Percentiles rank a stretch among this genome's conserved stretches.
Conservation (phyloP, 2,113 vertebrate species). For the Gorsachius goisagi region DNA sequence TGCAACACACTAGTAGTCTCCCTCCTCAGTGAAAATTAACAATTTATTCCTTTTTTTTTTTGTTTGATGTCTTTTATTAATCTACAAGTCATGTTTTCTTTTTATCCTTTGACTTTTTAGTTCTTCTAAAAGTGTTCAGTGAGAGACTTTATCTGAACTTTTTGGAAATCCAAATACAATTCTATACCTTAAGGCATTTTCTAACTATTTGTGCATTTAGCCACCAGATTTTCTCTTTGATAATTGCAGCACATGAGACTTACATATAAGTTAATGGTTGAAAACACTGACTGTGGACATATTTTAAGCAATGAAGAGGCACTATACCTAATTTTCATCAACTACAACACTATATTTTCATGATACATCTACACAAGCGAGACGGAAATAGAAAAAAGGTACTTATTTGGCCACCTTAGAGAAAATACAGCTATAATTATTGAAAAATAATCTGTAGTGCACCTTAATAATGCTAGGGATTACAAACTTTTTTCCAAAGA, state of each 20-base stretch:
- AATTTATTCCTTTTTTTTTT: neutral
- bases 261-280: neutral
- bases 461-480: neutral
- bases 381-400: neutral
- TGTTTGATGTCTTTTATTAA: neutral
- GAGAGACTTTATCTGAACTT: neutral
- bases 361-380: neutral
- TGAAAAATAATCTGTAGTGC: neutral
- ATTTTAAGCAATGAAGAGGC: neutral
- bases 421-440: neutral
- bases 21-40: neutral
- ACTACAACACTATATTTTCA: neutral
- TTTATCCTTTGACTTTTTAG: neutral
- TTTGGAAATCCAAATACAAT: neutral
- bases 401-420: neutral
- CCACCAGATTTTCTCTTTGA: neutral
- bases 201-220: neutral
- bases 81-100: neutral
- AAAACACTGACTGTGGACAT: neutral
- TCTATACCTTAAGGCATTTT: neutral
- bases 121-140: neutral
- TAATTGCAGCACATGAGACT: rapidly evolving
- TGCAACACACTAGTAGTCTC: neutral
- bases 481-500: neutral
- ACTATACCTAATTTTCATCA: neutral